Conservation (phyloP, 1,140 invertebrate species). For the Trichoplusia ni region DNA sequence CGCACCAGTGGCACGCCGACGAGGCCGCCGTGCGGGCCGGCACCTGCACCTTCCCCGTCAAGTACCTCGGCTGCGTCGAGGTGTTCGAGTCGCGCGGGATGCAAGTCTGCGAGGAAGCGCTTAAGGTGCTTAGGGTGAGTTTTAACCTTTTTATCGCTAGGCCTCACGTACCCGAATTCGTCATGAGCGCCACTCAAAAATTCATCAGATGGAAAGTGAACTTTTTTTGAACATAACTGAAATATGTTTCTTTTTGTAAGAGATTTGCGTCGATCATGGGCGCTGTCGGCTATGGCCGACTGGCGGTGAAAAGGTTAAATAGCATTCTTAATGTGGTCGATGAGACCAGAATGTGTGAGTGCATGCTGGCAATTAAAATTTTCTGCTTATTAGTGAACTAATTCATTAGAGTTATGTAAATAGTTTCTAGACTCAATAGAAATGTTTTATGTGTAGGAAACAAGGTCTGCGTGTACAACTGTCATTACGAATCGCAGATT, state of each 20-base stretch:
- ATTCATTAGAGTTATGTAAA: not conserved
- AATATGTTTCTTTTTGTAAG: constrained; percentile 14
- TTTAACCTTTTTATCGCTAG: constrained; percentile 21
- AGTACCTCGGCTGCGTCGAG: constrained; percentile 99
- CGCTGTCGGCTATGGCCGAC: constrained; percentile 18
- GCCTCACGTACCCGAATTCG: constrained; percentile 4
- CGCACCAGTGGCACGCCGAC: constrained; percentile 99
- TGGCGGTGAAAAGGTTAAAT: constrained; percentile 25
- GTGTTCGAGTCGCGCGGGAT: constrained; percentile 99
- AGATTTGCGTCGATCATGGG: not conserved
- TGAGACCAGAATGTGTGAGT: constrained; percentile 14
- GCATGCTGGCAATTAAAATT: constrained; percentile 1
- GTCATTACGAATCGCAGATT: not conserved
- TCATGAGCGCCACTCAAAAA: constrained; percentile 8
- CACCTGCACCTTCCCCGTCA: constrained; percentile 98
- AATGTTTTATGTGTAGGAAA: too few species aligned
- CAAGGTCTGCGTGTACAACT: constrained; percentile 1
- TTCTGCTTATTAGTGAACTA: constrained; percentile 21
- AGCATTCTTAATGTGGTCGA: constrained; percentile 12
- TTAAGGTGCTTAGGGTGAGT: constrained; percentile 95
- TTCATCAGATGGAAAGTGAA: too few species aligned
- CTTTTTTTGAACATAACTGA: too few species aligned
- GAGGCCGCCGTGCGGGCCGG: constrained; percentile 96
- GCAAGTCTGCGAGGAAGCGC: constrained; percentile 99
- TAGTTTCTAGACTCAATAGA: not conserved